Base-by-base conservation (phyloP, 2,888 invertebrate genomes). In the Athetis lepigone region DNA sequence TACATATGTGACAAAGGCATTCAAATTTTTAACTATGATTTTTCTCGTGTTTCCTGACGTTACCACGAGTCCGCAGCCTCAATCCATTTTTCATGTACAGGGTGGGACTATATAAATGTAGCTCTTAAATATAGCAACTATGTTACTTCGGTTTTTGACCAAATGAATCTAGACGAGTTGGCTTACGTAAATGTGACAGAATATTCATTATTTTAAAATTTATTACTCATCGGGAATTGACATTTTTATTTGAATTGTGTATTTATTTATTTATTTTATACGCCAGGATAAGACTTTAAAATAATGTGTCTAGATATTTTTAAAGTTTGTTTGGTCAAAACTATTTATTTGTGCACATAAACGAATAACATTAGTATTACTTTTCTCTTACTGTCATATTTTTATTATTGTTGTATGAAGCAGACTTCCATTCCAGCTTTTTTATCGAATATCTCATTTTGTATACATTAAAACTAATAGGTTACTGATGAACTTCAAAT, bases 381-480 rank as follows among this genome's bases (percentile, higher is more conserved):
- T 46, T 19, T 40, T 19, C 29, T 49, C 29, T 57, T 70, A 75
- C 64, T 70, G 50, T 65, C 66, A 60, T 66, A 52, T 70, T 65
- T 72, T 70, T 70, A 70, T 75, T 64, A 61, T 63, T 69, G 68
- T 77, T 68, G 54, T 70, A 74, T 54, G 50, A 70, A 68, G 47
- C 64, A 79, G 68, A 80, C 75, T 80, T 81, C 74, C 83, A 81
- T 82, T 84, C 83, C 84, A 79, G 67, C 61, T 72, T 75, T 70
- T 69, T 70, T 69, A 70, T 64, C 54, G 39, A 45, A 52, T 69
- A 68, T 46, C 58, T 58, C 61, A 67, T 74, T 72, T 67, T 80
- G 56, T 70, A 69, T 74, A 68, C 69, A 62, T 60, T 68, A 39
- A 33, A 59, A 59, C 76, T 57, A 57, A 52, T 80, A 75, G 63